Conservation (phyloP, 1,140 invertebrate species). For the Diabrotica virgifera region DNA sequence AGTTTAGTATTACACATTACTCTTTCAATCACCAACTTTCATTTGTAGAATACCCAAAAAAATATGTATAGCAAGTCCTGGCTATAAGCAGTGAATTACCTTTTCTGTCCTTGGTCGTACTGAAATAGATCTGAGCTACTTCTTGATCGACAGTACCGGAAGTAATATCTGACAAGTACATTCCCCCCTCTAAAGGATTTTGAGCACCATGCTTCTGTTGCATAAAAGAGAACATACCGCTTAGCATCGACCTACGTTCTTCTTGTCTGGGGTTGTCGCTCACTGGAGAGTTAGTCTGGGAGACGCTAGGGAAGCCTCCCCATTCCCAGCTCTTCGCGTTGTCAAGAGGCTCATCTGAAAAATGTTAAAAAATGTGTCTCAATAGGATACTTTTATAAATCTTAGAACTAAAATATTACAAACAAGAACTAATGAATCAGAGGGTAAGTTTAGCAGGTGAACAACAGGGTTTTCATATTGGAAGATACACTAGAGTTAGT, state of each 20-base stretch:
- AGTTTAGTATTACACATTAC: no score
- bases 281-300: slow-evolving; percentile 32
- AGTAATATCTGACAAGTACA: slow-evolving; percentile 92
- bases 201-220: slow-evolving; percentile 71
- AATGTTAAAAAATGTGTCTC: background rate
- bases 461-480: no score
- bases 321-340: slow-evolving; percentile 82
- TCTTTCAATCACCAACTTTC: no score
- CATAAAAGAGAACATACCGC: slow-evolving; percentile 92
- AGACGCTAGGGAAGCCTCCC: slow-evolving; percentile 84
- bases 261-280: slow-evolving; percentile 48
- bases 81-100: slow-evolving; percentile 15
- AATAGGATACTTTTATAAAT: no score
- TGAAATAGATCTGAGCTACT: slow-evolving; percentile 85
- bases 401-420: no score
- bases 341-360: slow-evolving; percentile 50
- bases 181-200: slow-evolving; percentile 62
- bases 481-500: no score
- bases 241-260: slow-evolving; percentile 73
- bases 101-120: slow-evolving; percentile 51
- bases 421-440: no score
- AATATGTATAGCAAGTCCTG: no score
- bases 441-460: no score
- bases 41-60: no score
- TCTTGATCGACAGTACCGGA: slow-evolving; percentile 86